Evolutionary conservation across 2,797 vertebrate genomes (phyloP), one percentile per base, ranked within the genome.

Genomic region (Peromyscus attwateri): DNA sequence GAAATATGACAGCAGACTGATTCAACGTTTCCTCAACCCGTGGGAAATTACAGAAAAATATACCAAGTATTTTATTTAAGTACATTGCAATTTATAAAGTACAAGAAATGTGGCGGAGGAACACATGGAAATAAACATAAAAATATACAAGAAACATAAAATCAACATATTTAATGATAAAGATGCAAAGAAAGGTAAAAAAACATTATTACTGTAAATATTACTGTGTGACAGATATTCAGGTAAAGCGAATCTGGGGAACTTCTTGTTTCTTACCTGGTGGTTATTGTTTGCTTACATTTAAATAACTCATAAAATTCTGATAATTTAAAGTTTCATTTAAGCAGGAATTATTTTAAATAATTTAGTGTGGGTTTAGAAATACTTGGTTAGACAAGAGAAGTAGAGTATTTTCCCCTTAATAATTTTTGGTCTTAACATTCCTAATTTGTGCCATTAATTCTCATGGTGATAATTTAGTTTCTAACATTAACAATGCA

Each of bases 321-420:
- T 80, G 27, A 29, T 57, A 25, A 73, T 92, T 46, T 37, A 83
- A 81, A 71, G 1, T 31, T 83, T 90, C 49, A 83, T 40, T 79
- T 77, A 88, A 66, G 73, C n/a, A 37, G n/a, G 55, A 64, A 62
- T 25, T 71, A 8, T 25, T 97, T 25, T 85, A 89, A 84, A 87
- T 73, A 27, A 43, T 40, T 89, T 87, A 82, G 60, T 82, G 3
- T 55, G 12, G 2, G 23, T 82, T 70, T 37, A 0, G 27, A 80
- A 90, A 83, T 46, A 27, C 0, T 49, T 25, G 25, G 2, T 57
- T 83, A 57, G 70, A 70, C 16, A 43, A 37, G 6, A 68, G 37
- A 87, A 68, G 73, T 6, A 57, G 11, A 19, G 4, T 64, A 25
- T 70, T 37, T 7, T 49, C 73, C n/a, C 29, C 7, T 66, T 62